A percentile compares a stretch with the other conserved stretches of the same genome.
These are phyloP conservation scores for Temnothorax ravouxi DNA, from an alignment of 2,888 invertebrate species.

Conservation along the genomic window DNA sequence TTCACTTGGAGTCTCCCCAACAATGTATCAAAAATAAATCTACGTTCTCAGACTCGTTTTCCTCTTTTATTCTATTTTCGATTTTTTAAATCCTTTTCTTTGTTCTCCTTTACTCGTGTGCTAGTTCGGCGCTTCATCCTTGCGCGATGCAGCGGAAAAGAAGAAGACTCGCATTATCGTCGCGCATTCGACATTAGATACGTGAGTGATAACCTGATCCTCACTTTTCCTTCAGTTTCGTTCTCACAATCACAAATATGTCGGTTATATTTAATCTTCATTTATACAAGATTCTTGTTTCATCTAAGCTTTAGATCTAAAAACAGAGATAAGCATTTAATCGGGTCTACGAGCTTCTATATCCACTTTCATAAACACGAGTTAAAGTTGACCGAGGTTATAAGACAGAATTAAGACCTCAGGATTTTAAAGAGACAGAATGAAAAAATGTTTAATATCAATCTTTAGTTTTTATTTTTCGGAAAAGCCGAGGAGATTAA, in stretches of 20 bases:
- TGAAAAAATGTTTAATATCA: neutral
- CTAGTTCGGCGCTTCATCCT: slow-evolving; percentile 47
- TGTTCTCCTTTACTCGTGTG: slow-evolving; percentile 63
- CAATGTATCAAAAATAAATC: slow-evolving; percentile 86
- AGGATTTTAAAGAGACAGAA: neutral
- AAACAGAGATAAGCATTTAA: slow-evolving; percentile 9
- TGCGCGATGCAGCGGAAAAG: slow-evolving; percentile 58
- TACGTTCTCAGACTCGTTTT: slow-evolving; percentile 81
- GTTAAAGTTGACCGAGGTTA: neutral
- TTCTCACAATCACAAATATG: slow-evolving; percentile 2
- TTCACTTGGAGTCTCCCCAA: slow-evolving; percentile 83
- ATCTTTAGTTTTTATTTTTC: neutral
- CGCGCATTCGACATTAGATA: neutral
- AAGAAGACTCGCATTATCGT: slow-evolving; percentile 52
- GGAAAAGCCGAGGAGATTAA: neutral
- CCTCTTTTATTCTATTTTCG: slow-evolving; percentile 44
- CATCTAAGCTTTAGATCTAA: neutral
- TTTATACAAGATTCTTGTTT: slow-evolving; percentile 7
- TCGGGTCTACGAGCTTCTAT: neutral
- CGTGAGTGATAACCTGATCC: neutral
- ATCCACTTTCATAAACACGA: slow-evolving; percentile 7
- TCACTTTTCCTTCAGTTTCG: neutral
- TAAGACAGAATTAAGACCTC: neutral
- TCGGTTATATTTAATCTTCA: neutral
- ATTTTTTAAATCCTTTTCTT: slow-evolving; percentile 62